Evolutionary conservation across 2,113 vertebrate species (phyloP).

Genomic region (Hipposideros armiger): DNA sequence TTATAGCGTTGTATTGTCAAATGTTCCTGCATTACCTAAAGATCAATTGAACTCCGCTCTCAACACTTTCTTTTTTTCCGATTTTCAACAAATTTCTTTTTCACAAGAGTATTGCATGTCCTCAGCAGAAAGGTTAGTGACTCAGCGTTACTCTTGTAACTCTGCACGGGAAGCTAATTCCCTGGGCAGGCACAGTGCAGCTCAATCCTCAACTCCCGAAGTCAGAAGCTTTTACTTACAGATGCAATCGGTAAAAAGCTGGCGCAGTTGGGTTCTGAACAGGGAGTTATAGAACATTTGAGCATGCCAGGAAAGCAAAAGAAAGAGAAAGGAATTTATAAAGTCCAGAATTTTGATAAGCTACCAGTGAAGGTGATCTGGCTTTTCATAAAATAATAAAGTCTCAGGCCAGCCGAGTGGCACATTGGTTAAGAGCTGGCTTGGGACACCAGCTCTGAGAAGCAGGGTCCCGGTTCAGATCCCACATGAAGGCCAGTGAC

Average conservation of each 20-base stretch:
- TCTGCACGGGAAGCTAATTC: neutral
- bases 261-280: neutral
- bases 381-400: conserved; percentile 50
- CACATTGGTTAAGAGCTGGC: too few relatives aligned
- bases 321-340: neutral
- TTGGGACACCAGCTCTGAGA: too few relatives aligned
- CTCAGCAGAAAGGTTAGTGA: conserved; percentile 30
- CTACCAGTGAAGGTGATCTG: neutral
- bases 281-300: conserved; percentile 1
- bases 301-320: neutral
- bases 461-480: too few relatives aligned
- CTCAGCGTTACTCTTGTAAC: conserved; percentile 34
- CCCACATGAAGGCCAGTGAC: too few relatives aligned
- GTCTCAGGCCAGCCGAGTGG: too few relatives aligned
- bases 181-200: neutral
- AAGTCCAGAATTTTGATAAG: neutral
- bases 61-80: neutral
- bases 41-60: neutral
- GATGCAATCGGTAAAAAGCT: neutral
- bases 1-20: neutral
- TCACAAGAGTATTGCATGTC: neutral
- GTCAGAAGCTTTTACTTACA: neutral
- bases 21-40: neutral
- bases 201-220: neutral
- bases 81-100: conserved; percentile 30